phyloP scores from a whole-genome alignment of 2,113 vertebrate genomes.

The Orycteropus afer region DNA sequence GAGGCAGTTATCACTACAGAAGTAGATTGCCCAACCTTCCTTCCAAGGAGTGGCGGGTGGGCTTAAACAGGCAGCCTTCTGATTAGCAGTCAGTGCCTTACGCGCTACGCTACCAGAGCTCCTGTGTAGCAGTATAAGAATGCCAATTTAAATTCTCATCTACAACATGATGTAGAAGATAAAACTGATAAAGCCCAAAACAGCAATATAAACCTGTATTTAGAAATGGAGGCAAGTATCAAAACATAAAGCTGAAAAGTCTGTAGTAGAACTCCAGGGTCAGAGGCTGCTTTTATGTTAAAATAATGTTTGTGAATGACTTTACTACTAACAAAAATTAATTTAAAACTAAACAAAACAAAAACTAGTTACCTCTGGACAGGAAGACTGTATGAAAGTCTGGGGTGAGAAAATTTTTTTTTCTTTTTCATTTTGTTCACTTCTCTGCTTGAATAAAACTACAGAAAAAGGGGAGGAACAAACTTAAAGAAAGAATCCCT shows the following conservation, averaged over 20 bases:
- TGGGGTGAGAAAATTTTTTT: not conserved
- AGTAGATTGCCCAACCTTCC: no score
- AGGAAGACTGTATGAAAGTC: not conserved
- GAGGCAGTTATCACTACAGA: no score
- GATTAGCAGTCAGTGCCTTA: no score
- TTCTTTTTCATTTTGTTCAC: not conserved
- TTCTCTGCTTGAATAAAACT: not conserved
- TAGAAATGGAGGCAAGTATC: not conserved
- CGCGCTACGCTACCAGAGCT: no score
- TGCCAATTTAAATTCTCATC: not conserved
- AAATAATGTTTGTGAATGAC: not conserved
- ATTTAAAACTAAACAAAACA: not conserved
- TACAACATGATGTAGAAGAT: not conserved
- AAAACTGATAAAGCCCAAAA: not conserved
- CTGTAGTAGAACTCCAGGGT: not conserved
- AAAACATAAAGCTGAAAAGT: not conserved
- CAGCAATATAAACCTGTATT: not conserved
- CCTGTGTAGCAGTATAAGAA: not conserved
- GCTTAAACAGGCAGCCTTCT: no score
- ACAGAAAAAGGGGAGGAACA: not conserved
- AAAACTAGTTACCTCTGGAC: not conserved
- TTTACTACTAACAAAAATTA: slow-evolving; percentile 1
- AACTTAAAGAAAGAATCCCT: not conserved
- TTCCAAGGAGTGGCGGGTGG: no score
- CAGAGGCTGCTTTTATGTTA: not conserved